Conservation (phyloP, 2,797 vertebrate genomes). For the Holocentrus rufus region DNA sequence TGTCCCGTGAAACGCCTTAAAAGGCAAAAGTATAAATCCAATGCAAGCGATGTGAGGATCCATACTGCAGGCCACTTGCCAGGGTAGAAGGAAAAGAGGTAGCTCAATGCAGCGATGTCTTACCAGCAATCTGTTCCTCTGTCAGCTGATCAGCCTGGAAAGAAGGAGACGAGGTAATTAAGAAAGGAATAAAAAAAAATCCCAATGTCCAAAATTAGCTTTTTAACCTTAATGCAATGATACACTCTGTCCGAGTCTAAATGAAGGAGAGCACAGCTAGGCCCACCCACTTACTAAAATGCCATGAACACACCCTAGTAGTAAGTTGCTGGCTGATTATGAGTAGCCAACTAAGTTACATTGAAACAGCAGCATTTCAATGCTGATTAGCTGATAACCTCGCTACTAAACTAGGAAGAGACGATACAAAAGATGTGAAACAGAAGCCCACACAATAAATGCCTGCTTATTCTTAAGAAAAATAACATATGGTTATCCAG, state of each 20-base stretch:
- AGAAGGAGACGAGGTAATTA: slow-evolving; percentile 51
- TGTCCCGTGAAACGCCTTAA: slow-evolving; percentile 79
- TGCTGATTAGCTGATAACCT: not conserved
- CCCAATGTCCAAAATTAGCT: not conserved
- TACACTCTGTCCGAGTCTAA: too few relatives aligned
- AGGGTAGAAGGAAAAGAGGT: slow-evolving; percentile 50
- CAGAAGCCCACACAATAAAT: too few relatives aligned
- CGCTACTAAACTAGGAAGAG: too few relatives aligned
- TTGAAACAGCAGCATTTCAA: not conserved
- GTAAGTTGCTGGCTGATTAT: not conserved
- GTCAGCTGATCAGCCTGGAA: slow-evolving; percentile 99
- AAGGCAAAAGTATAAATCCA: slow-evolving; percentile 85
- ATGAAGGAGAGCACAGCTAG: too few relatives aligned
- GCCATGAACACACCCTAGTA: not conserved
- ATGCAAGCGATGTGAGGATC: slow-evolving; percentile 66
- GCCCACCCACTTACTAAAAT: too few relatives aligned
- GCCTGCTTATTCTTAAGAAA: too few relatives aligned
- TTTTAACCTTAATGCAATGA: too few relatives aligned
- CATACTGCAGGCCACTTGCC: slow-evolving; percentile 66
- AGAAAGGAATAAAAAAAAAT: not conserved
- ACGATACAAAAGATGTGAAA: too few relatives aligned
- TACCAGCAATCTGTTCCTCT: slow-evolving; percentile 99
- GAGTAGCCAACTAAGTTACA: too few relatives aligned
- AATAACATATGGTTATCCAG: too few relatives aligned
- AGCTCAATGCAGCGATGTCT: slow-evolving; percentile 75